Conservation (phyloP, 1,140 invertebrate species). For the Melipona quadrifasciata region DNA sequence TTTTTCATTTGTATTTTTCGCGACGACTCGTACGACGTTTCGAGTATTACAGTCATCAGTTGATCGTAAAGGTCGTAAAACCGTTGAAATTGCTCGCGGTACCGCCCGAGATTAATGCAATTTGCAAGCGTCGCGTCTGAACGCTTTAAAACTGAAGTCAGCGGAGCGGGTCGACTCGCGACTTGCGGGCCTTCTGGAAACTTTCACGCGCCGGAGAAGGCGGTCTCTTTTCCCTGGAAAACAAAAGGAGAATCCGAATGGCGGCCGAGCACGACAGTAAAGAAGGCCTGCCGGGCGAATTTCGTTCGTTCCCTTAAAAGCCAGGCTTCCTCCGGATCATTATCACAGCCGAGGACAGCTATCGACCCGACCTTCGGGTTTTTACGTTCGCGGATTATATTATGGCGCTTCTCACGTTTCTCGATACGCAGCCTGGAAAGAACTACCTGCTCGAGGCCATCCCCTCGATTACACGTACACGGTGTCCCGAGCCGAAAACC, state of each 20-base stretch:
- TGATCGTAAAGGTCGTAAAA: background rate
- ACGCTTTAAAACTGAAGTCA: background rate
- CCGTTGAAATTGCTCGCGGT: background rate
- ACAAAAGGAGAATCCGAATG: background rate
- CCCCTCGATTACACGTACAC: conserved; percentile 5
- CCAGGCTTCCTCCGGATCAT: conserved; percentile 33
- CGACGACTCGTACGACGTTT: background rate
- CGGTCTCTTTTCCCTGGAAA: background rate
- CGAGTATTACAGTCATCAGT: background rate
- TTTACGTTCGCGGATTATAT: conserved; percentile 49
- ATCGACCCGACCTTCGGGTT: conserved; percentile 42
- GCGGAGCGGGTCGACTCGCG: too few relatives aligned
- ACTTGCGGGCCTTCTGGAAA: background rate
- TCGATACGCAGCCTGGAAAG: conserved; percentile 41
- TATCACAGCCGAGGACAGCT: conserved; percentile 46
- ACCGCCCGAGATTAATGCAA: too few relatives aligned
- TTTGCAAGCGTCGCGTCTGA: too few relatives aligned
- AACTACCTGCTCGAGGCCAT: conserved; percentile 32
- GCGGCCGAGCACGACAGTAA: background rate
- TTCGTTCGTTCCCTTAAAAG: conserved; percentile 39
- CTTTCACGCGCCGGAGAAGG: background rate
- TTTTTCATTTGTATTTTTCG: too few relatives aligned
- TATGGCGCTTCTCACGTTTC: conserved; percentile 53
- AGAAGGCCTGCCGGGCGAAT: conserved; percentile 18
- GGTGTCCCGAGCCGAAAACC: conserved; percentile 16